Base-by-base conservation (phyloP, 1,140 invertebrate genomes). In the Pinna nobilis region DNA sequence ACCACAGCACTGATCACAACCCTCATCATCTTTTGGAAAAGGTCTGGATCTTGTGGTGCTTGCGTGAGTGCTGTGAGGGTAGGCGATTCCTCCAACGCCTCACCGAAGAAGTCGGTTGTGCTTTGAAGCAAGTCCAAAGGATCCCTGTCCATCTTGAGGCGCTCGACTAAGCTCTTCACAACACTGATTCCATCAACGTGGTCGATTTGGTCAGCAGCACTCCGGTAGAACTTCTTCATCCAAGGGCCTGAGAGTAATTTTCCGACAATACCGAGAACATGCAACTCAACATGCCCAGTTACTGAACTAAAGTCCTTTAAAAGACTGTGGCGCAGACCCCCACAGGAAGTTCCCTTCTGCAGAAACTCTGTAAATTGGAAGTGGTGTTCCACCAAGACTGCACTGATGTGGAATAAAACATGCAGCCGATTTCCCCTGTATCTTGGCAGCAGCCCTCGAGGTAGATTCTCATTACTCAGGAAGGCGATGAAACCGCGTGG, bases 161-260 rank as follows among this genome's bases (percentile, higher is more conserved):
- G 44, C 33, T 49, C 68, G 4, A 69, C 35, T n/a, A 70, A 25
- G 13, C 59, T 35, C 25, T 30, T n/a, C 2, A 74, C 66, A 47
- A 69, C 28, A 2, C 33, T 20, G 25, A 74, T 74, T 23, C 65
- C 65, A 41, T 63, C 66, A 3, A 60, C 32, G 61, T 74, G 65
- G 47, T 47, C 57, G 6, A 68, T 66, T 39, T 55, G 20, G 44
- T 23, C 59, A 7, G 47, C 47, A 35, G 49, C 15, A 33, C 65
- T 60, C 2, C 50, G 53, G 28, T 77, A 77, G 51, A 77, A 73
- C 37, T 74, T 74, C 33, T 35, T 64, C 75, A 77, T 77, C 75
- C 75, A 77, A 15, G 75, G 75, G 4, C 50, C 74, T 23, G 70
- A 44, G 4, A 77, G 53, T 5, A 47, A n/a, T 55, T 77, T 77